Evolutionary conservation across 2,113 vertebrate species (phyloP).

Genomic region (Spea bombifrons): DNA sequence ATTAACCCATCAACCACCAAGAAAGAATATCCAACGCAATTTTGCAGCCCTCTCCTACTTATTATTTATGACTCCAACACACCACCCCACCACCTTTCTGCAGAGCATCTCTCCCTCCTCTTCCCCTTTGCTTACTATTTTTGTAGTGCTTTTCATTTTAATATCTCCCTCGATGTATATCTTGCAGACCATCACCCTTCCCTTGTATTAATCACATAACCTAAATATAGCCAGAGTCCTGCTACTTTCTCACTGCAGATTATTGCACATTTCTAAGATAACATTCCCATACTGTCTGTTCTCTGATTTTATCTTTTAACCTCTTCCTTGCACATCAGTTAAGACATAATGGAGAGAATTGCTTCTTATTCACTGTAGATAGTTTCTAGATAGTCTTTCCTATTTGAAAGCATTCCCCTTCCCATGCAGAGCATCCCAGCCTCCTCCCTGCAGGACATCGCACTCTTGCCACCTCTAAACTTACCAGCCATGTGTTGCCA

Average conservation of each 20-base stretch:
- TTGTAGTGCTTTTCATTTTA: not conserved
- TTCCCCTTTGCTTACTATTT: not conserved
- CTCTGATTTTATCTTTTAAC: too few relatives aligned
- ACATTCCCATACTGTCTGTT: too few relatives aligned
- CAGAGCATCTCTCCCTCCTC: slow-evolving; percentile 6
- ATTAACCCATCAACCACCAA: not conserved
- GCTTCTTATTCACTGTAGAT: not conserved
- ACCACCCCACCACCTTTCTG: not conserved
- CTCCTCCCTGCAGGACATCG: not conserved
- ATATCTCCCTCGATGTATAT: not conserved
- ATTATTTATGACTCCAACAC: not conserved
- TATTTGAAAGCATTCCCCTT: not conserved
- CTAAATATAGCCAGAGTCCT: not conserved
- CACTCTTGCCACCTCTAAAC: not conserved
- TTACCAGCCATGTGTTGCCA: slow-evolving; percentile 36
- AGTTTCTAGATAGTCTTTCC: not conserved
- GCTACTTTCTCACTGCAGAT: not conserved
- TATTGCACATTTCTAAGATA: not conserved
- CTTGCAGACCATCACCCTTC: slow-evolving; percentile 5
- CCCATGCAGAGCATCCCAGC: not conserved
- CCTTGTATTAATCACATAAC: not conserved
- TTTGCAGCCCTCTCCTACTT: not conserved
- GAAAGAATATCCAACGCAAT: not conserved
- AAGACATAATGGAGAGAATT: not conserved
- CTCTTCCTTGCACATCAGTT: too few relatives aligned